A percentile compares a stretch with the other conserved stretches of the same genome.
These are phyloP conservation scores for Polyploca ridens DNA, from an alignment of 2,888 invertebrate genomes.

Conservation along the genomic window DNA sequence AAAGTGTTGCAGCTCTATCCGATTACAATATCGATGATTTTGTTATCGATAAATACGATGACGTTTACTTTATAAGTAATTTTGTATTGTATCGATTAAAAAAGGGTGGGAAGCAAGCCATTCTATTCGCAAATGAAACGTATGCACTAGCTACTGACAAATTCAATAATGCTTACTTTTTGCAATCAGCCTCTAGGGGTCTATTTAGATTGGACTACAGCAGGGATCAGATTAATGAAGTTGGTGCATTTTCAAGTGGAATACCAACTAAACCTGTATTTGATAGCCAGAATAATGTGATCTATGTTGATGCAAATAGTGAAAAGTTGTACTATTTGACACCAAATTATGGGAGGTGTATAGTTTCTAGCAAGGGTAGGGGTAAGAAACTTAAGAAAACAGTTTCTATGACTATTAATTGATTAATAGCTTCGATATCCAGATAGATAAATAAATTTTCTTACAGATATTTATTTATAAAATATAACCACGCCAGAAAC, in stretches of 20 bases:
- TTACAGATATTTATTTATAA: background rate
- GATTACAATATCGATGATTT: conserved; percentile 66
- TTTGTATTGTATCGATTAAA: conserved; percentile 53
- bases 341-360: conserved; percentile 59
- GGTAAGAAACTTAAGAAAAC: conserved; percentile 22
- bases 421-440: background rate
- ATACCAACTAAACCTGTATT: conserved; percentile 56
- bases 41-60: conserved; percentile 57
- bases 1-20: conserved; percentile 43
- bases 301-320: conserved; percentile 57
- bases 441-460: background rate
- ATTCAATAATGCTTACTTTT: conserved; percentile 56
- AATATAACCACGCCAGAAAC: no score
- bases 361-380: conserved; percentile 42
- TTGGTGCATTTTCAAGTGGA: conserved; percentile 59
- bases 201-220: conserved; percentile 59
- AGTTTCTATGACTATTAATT: background rate
- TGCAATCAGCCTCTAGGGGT: conserved; percentile 55
- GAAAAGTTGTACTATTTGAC: conserved; percentile 58
- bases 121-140: conserved; percentile 52
- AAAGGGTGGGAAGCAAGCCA: conserved; percentile 49
- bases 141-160: conserved; percentile 61
- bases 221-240: conserved; percentile 44
- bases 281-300: conserved; percentile 62
- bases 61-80: conserved; percentile 64